Conservation (phyloP, 2,888 invertebrate genomes). For the Spisula solida region DNA sequence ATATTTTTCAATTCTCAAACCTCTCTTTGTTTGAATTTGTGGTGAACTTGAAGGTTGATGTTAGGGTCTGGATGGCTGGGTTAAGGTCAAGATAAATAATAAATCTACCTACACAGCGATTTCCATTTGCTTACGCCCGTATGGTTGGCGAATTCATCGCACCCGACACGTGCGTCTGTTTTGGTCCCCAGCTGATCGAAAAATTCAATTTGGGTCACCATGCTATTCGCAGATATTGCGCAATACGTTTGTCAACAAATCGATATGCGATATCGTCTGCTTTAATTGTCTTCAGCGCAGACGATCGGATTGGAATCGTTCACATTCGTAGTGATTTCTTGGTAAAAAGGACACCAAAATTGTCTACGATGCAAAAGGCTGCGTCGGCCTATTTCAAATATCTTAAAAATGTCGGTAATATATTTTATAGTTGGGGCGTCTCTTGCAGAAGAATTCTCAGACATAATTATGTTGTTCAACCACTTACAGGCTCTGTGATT, state of each 20-base stretch:
- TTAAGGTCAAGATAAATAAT: background rate
- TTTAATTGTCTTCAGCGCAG: background rate
- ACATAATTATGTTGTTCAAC: too few species aligned
- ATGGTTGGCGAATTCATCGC: background rate
- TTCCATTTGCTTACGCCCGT: background rate
- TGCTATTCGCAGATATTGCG: conserved; percentile 31
- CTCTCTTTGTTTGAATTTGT: conserved; percentile 6
- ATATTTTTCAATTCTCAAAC: conserved; percentile 1
- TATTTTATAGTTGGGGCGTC: too few species aligned
- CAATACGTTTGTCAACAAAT: conserved; percentile 38
- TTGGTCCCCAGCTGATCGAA: conserved; percentile 53
- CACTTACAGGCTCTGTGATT: too few species aligned
- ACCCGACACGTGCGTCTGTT: conserved; percentile 49
- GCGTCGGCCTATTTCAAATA: too few species aligned
- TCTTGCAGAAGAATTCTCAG: too few species aligned
- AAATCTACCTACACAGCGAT: background rate
- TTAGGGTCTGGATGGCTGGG: background rate
- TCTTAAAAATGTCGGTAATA: too few species aligned
- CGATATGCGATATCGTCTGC: conserved; percentile 29
- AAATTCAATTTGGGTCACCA: conserved; percentile 35
- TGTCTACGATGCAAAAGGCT: background rate
- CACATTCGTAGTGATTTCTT: background rate
- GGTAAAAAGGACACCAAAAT: too few species aligned
- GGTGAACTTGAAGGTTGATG: background rate
- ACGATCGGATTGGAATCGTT: background rate